phyloP scores from a whole-genome alignment of 1,140 invertebrate genomes.

The Drosophila athabasca region DNA sequence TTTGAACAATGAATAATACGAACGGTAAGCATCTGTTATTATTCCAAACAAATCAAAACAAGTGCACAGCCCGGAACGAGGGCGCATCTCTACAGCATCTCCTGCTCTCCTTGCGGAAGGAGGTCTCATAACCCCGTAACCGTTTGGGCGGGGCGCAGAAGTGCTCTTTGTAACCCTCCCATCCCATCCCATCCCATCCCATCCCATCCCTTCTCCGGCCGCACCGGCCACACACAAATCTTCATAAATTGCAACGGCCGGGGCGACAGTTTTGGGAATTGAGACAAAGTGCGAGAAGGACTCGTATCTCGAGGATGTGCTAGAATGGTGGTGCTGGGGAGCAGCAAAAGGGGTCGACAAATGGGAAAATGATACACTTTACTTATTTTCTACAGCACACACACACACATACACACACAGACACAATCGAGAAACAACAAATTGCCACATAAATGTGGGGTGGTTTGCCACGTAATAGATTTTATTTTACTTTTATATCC shows the following conservation, averaged over 20 bases:
- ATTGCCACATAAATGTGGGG: slow-evolving; percentile 83
- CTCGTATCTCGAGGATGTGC: slow-evolving; percentile 1
- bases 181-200: too few species aligned
- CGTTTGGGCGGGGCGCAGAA: slow-evolving; percentile 42
- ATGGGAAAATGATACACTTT: slow-evolving; percentile 84
- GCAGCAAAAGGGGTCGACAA: slow-evolving; percentile 67
- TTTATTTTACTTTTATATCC: slow-evolving; percentile 82
- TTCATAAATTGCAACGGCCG: slow-evolving; percentile 81
- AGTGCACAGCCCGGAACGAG: slow-evolving; percentile 57
- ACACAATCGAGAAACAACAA: slow-evolving; percentile 82
- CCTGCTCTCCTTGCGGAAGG: too few species aligned
- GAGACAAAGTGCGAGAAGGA: slow-evolving; percentile 75
- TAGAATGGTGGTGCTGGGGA: background rate
- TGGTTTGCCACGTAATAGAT: slow-evolving; percentile 84
- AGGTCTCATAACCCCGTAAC: slow-evolving; percentile 16
- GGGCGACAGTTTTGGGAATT: slow-evolving; percentile 74
- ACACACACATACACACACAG: slow-evolving; percentile 27
- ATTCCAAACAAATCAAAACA: slow-evolving; percentile 84
- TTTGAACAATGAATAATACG: slow-evolving; percentile 83
- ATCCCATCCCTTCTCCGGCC: background rate
- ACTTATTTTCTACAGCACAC: slow-evolving; percentile 34
- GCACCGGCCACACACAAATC: slow-evolving; percentile 76
- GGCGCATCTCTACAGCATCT: slow-evolving; percentile 17
- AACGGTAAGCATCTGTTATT: slow-evolving; percentile 83
- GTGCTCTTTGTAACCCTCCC: background rate